Evolutionary conservation across 2,113 vertebrate genomes (phyloP).

Genomic region (Albula glossodonta): DNA sequence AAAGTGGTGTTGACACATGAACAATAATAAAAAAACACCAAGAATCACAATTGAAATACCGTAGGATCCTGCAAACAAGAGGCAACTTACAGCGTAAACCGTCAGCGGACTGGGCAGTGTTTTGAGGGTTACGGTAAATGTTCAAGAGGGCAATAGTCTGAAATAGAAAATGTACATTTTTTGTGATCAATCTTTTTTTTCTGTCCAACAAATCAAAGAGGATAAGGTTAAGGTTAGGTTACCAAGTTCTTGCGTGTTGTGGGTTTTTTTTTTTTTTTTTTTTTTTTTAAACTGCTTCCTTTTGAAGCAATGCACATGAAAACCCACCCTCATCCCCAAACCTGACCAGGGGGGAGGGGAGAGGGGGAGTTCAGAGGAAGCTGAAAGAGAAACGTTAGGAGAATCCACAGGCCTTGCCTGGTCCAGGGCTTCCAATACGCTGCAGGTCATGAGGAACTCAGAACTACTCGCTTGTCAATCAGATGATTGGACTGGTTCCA

Average conservation of each 20-base stretch:
- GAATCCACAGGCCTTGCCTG: constrained; percentile 10
- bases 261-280: not conserved
- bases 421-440: not conserved
- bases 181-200: constrained; percentile 47
- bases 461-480: not conserved
- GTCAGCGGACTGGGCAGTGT: constrained; percentile 98
- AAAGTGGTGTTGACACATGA: not conserved
- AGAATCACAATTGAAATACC: not conserved
- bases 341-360: not conserved
- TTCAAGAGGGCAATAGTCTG: constrained; percentile 99
- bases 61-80: constrained; percentile 52
- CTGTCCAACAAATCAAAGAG: constrained; percentile 47
- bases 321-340: not conserved
- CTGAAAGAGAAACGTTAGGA: constrained; percentile 19
- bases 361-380: not conserved
- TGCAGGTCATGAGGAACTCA: constrained; percentile 27
- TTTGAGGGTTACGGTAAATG: constrained; percentile 99
- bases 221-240: constrained; percentile 45
- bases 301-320: not conserved
- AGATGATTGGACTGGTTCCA: not conserved
- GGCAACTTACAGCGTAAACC: constrained; percentile 96
- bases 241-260: constrained; percentile 12
- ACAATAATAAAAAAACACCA: not conserved
- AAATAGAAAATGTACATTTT: constrained; percentile 63
- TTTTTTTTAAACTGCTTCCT: constrained; percentile 40